These are phyloP conservation scores for Cremastobaeus sp. DNA, from an alignment of 2,888 invertebrate species.

Conservation along the genomic window DNA sequence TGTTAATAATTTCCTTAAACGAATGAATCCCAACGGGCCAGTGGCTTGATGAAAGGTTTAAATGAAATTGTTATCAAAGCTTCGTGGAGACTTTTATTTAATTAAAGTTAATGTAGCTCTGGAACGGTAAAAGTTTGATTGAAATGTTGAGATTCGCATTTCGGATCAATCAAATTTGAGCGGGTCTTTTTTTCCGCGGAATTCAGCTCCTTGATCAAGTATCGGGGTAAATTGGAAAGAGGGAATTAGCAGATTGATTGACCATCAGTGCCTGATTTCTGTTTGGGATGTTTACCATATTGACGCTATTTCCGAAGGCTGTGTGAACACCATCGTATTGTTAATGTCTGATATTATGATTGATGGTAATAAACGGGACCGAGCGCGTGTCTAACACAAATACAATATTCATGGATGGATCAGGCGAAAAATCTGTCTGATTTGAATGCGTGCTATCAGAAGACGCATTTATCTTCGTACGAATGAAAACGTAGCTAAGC, in stretches of 20 bases:
- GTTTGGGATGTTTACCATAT: conserved; percentile 24
- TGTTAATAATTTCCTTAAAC: too few species aligned
- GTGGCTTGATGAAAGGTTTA: too few species aligned
- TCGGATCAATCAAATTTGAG: conserved; percentile 26
- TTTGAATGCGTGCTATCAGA: conserved; percentile 15
- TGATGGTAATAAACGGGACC: conserved; percentile 12
- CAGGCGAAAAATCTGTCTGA: not conserved
- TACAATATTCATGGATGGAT: conserved; percentile 1
- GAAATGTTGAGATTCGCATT: conserved; percentile 11
- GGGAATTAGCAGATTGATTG: conserved; percentile 29
- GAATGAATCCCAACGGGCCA: too few species aligned
- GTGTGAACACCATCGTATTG: conserved; percentile 16
- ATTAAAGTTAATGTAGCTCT: not conserved
- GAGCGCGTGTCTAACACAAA: not conserved
- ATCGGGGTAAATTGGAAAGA: conserved; percentile 26
- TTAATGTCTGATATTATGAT: conserved; percentile 36
- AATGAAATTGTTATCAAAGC: too few species aligned
- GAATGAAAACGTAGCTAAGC: too few species aligned
- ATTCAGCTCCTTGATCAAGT: conserved; percentile 25
- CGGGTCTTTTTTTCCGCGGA: not conserved
- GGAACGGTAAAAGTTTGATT: conserved; percentile 6
- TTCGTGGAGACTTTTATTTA: not conserved
- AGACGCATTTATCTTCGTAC: conserved; percentile 5
- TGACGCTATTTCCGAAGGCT: conserved; percentile 15
- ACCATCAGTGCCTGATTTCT: conserved; percentile 14